Evolutionary conservation across 2,113 vertebrate species (phyloP), one percentile per base, ranked within the genome.

Genomic region (Serinus canaria): DNA sequence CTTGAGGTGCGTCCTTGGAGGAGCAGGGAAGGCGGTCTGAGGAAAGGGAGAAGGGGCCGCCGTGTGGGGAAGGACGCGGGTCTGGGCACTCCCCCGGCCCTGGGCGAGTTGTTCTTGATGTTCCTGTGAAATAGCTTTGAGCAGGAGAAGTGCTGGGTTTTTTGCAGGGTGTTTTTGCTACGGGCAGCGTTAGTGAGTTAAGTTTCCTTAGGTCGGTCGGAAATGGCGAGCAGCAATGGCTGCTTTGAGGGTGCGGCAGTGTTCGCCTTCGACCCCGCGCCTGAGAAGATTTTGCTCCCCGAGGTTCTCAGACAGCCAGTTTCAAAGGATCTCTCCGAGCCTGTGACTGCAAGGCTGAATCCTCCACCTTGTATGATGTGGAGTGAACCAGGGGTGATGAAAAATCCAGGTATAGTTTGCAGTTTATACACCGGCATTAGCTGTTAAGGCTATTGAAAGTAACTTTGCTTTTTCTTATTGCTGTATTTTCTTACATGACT

Each of bases 331-430:
- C 8, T 74, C 6, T 27, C 49, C 9, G 52, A 50, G 58, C 12
- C 24, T 2, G 25, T 41, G 10, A 8, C 41, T 13, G 14, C 27
- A 3, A 35, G 76, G 60, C 20, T 83, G 1, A 75, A 84, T 27
- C 33, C 13, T 35, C 23, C 69, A 9, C 8, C 19, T 23, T 20
- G 46, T 3, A 31, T 88, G 39, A 83, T 41, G 7, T 19, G 43
- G 28, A 18, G 19, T 18, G 14, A 72, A 16, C 77, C 22, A 5
- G 92, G 77, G 47, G 25, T 85, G 28, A 58, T 50, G 0, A 90
- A 59, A 53, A 90, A 96, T 67, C 87, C 96, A 67, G 98, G 98
- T 98, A 96, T 1, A 7, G 43, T 16, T 46, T 78, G 16, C 20
- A 17, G 11, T 77, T 89, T 46, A 8, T 77, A 21, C 6, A 0